Evolutionary conservation across 2,797 vertebrate species (phyloP), one percentile per base, ranked within the genome.

Genomic region (Microtus californicus): DNA sequence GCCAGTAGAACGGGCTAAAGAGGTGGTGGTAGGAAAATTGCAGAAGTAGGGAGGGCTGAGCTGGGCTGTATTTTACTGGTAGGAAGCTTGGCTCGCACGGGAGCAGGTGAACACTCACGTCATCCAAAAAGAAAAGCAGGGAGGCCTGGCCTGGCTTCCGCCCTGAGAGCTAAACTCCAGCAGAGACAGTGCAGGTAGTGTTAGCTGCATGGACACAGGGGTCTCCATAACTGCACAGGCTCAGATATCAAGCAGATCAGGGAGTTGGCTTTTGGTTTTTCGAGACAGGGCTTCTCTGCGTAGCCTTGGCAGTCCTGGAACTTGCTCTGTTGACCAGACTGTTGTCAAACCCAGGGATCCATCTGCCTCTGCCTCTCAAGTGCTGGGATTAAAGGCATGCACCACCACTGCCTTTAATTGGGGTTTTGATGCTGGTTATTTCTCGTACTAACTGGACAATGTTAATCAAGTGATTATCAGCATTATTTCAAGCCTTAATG

Each of bases 401-500:
- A 1, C 6, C 29, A 77, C 29, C 43, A 31, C 7, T 76, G 25
- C 31, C 31, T 56, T 80, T 56, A 79, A 56, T 56, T 21, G 12
- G 76, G 34, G 25, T 43, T 94, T 94, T 69, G 73, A 85, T 81
- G 92, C 48, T 69, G 31, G 15, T n/a, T 89, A 43, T 87, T 79
- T 92, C 59, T 34, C 34, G 3, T 67, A 48, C 45, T 87, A n/a
- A 40, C 51, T 89, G 19, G 23, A 12, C 78, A 89, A 86, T 19
- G 73, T 83, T 79, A 74, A 92, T n/a, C 59, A 92, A 92, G 31
- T 85, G 82, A 89, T 83, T 82, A 48, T 78, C 59, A 80, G 40
- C 67, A 69, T 93, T 91, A 85, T 88, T 93, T 90, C 87, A 96
- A 54, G 34, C 63, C 95, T 96, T 91, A 82, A 82, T 79, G 78